phyloP scores from a whole-genome alignment of 2,888 invertebrate genomes.

The Pheosia tremula region DNA sequence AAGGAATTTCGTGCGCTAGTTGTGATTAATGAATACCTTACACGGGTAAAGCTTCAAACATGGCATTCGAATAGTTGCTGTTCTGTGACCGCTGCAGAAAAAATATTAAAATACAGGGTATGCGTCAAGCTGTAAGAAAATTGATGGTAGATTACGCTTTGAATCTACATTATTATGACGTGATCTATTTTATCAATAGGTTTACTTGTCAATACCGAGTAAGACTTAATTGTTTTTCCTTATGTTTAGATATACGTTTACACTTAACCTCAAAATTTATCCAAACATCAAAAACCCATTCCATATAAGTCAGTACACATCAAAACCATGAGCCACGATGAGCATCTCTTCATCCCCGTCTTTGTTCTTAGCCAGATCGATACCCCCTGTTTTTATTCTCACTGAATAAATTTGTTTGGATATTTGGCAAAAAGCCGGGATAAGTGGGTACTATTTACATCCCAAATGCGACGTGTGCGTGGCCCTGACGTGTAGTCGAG shows the following conservation, averaged over 20 bases:
- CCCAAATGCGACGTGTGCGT: slow-evolving; percentile 56
- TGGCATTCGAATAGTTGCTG: not conserved
- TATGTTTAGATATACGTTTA: not conserved
- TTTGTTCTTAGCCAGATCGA: slow-evolving; percentile 39
- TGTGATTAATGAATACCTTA: not conserved
- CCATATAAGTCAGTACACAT: not conserved
- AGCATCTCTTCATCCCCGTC: slow-evolving; percentile 23
- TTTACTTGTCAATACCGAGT: no score
- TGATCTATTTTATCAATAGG: no score
- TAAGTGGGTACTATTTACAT: slow-evolving; percentile 74
- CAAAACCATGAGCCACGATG: slow-evolving; percentile 27
- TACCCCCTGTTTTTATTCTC: slow-evolving; percentile 51
- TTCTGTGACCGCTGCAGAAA: no score
- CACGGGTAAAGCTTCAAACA: not conserved
- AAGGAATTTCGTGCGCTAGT: not conserved
- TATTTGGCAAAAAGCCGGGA: slow-evolving; percentile 72
- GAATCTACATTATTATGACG: no score
- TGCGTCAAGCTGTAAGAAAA: no score
- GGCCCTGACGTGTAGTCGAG: slow-evolving; percentile 43
- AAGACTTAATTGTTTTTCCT: no score
- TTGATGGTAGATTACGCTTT: no score
- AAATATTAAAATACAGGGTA: no score
- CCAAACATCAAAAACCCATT: not conserved
- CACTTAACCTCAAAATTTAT: not conserved
- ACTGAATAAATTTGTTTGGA: slow-evolving; percentile 75